Evolutionary conservation across 2,888 invertebrate species (phyloP), one percentile per base, ranked within the genome.

Genomic region (Plemyria rubiginata): DNA sequence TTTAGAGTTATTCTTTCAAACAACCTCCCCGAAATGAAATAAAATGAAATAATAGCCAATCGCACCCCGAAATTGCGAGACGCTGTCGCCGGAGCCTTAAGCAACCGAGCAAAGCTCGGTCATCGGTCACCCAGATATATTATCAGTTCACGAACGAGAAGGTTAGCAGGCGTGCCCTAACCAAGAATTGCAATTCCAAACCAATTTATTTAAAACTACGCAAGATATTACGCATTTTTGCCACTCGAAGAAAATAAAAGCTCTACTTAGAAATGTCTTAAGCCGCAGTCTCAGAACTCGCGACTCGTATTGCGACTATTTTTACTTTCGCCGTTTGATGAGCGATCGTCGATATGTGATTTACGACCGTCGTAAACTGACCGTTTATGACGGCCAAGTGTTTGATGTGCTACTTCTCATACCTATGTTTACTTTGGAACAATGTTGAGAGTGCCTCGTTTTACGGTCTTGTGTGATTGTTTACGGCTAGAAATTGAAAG

Each of bases 361-460:
- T 90, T 89, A 90, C 80, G 82, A 70, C 57, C 68, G 72, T 81
- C 85, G 77, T 90, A 86, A 89, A 79, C 77, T 85, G 84, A 85
- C 87, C 87, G 80, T 85, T 90, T 88, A 90, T 85, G 78, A 78
- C 77, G 69, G 73, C 66, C 58, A 66, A 68, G 68, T 72, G 72
- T 79, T 78, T 76, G 80, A 80, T 80, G 79, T 63, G 70, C 74
- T 72, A 72, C 78, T 79, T 71, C 70, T 73, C 72, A 69, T 67
- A 70, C 62, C 66, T 73, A 71, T 80, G 79, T 80, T 78, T 80
- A 74, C 78, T 76, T 73, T 72, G 66, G 71, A 73, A 78, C 76
- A 76, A 80, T 75, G 79, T 79, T 58, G 62, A 50, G 60, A 63
- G 54, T 48, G 38, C 50, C 40, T 53, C 38, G 40, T 54, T 59